Evolutionary conservation across 2,888 invertebrate genomes (phyloP).

Genomic region (Tyria jacobaeae): DNA sequence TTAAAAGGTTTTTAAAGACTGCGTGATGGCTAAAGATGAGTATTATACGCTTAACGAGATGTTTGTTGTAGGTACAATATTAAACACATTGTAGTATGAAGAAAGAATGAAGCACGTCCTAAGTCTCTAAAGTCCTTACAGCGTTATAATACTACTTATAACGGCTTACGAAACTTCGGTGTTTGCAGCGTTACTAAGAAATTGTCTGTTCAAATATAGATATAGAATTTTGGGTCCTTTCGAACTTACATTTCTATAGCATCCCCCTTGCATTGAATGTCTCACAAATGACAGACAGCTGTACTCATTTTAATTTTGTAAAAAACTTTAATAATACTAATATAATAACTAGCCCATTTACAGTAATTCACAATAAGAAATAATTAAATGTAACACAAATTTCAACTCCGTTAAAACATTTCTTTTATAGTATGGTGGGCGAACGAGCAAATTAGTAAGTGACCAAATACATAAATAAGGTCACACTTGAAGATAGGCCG

Average conservation of each 20-base stretch:
- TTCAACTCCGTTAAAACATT: too few species aligned
- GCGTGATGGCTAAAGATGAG: neutral
- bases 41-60: neutral
- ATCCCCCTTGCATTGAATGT: neutral
- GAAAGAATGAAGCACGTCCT: slow-evolving; percentile 39
- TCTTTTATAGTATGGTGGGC: too few species aligned
- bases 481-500: too few species aligned
- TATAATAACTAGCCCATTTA: too few species aligned
- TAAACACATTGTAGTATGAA: slow-evolving; percentile 10
- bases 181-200: slow-evolving; percentile 20
- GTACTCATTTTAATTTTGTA: neutral
- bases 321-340: too few species aligned
- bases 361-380: too few species aligned
- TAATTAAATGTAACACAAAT: too few species aligned
- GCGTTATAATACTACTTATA: slow-evolving; percentile 36
- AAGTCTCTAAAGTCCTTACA: slow-evolving; percentile 20
- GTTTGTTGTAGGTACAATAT: neutral
- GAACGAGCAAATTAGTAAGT: too few species aligned
- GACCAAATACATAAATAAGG: too few species aligned
- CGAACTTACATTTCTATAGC: neutral
- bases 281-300: neutral
- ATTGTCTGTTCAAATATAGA: neutral
- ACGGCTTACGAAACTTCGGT: slow-evolving; percentile 46
- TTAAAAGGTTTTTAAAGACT: too few species aligned
- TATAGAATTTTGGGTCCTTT: neutral